Conservation (phyloP, 2,797 vertebrate genomes). For the Urosaurus nigricauda region DNA sequence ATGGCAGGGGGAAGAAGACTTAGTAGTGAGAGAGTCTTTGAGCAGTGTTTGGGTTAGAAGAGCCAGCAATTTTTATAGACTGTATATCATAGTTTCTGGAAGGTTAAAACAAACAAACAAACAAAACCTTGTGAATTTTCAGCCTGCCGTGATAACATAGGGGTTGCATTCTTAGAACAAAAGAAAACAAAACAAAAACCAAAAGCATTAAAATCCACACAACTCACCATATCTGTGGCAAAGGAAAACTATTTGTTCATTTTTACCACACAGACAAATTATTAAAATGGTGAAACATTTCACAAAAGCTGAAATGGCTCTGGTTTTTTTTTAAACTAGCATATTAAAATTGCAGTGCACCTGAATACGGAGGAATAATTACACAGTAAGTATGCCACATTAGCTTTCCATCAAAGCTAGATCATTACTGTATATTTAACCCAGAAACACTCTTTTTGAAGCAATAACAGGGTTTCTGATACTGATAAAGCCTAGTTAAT, state of each 20-base stretch:
- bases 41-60: neutral
- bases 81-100: conserved; percentile 12
- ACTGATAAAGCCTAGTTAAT: neutral
- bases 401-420: neutral
- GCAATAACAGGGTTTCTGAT: neutral
- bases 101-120: conserved; percentile 1
- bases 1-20: neutral
- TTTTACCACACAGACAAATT: neutral
- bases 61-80: conserved; percentile 31
- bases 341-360: neutral
- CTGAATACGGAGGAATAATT: neutral
- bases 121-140: conserved; percentile 35
- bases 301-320: conserved; percentile 19
- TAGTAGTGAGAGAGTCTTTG: neutral
- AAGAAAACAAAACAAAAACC: neutral
- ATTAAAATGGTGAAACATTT: neutral
- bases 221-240: conserved; percentile 2
- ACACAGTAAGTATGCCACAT: neutral
- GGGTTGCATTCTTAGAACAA: conserved; percentile 18
- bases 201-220: neutral
- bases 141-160: neutral
- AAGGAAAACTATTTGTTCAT: neutral
- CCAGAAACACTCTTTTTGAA: neutral
- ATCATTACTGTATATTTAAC: neutral
- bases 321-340: neutral